phyloP scores from a whole-genome alignment of 2,113 vertebrate species.

The Phalacrocorax aristotelis region DNA sequence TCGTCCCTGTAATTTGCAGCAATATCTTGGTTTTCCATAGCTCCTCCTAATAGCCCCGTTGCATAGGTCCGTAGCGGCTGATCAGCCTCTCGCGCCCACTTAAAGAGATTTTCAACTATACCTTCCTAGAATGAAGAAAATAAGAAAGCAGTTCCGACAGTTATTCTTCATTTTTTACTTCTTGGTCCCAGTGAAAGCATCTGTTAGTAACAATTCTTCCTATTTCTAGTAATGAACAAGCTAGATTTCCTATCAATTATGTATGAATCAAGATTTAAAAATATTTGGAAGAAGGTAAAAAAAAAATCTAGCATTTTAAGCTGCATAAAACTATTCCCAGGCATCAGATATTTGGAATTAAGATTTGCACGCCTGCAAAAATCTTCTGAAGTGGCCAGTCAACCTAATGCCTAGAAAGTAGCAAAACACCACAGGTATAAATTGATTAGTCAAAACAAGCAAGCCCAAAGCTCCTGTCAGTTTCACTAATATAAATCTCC shows the following conservation, averaged over 20 bases:
- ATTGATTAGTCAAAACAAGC: neutral
- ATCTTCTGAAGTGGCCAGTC: neutral
- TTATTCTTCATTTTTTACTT: neutral
- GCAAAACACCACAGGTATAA: neutral
- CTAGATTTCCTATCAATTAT: neutral
- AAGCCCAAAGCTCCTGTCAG: neutral
- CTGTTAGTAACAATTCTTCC: neutral
- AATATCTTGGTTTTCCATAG: slow-evolving; percentile 99
- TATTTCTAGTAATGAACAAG: neutral
- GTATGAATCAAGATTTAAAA: neutral
- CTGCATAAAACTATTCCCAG: neutral
- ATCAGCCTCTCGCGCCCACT: slow-evolving; percentile 95
- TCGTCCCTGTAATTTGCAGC: slow-evolving; percentile 98
- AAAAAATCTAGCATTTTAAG: neutral
- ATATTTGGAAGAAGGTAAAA: neutral
- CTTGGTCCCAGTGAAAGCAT: neutral
- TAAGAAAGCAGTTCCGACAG: slow-evolving; percentile 3
- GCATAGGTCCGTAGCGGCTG: slow-evolving; percentile 94
- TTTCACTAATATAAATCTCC: neutral
- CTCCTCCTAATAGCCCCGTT: slow-evolving; percentile 93
- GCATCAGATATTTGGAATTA: neutral
- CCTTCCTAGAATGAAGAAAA: slow-evolving; percentile 84
- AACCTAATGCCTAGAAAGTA: neutral
- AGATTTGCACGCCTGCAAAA: neutral
- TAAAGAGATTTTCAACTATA: slow-evolving; percentile 96